These are phyloP conservation scores for Protodeltote pygarga DNA, from an alignment of 2,888 invertebrate genomes.

Conservation along the genomic window DNA sequence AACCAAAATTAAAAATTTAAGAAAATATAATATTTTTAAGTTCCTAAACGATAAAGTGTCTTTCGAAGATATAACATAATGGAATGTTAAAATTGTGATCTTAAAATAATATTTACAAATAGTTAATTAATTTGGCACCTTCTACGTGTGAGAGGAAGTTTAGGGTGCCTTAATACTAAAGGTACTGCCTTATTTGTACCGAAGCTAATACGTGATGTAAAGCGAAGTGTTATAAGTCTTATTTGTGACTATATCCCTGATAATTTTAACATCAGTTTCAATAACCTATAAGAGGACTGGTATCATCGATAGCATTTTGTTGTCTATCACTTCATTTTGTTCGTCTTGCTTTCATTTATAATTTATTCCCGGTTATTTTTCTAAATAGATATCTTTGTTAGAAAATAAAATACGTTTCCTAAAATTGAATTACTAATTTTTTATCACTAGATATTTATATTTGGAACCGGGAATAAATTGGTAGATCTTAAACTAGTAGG, in stretches of 20 bases:
- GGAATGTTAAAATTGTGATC: conserved; percentile 51
- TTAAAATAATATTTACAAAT: conserved; percentile 56
- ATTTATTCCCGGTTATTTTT: conserved; percentile 5
- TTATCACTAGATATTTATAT: conserved; percentile 1
- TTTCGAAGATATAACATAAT: conserved; percentile 33
- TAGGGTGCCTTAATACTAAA: conserved; percentile 49
- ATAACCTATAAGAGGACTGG: conserved; percentile 15
- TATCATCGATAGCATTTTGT: neutral
- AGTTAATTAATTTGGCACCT: conserved; percentile 55
- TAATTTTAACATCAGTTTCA: conserved; percentile 33
- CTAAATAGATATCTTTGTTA: neutral
- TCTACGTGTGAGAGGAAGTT: conserved; percentile 43
- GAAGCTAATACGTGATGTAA: conserved; percentile 47
- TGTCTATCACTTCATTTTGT: neutral
- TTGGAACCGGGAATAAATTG: conserved; percentile 12
- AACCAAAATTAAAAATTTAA: neutral
- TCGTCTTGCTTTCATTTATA: conserved; percentile 3
- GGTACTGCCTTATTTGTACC: conserved; percentile 45
- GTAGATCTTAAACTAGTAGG: neutral
- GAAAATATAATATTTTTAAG: conserved; percentile 6
- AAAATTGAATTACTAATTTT: neutral
- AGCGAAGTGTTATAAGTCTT: conserved; percentile 52
- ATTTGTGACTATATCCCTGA: conserved; percentile 51
- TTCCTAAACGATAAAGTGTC: conserved; percentile 11
- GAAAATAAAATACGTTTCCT: neutral